Base-by-base conservation (phyloP, 2,113 vertebrate species). In the Lasiurus cinereus region DNA sequence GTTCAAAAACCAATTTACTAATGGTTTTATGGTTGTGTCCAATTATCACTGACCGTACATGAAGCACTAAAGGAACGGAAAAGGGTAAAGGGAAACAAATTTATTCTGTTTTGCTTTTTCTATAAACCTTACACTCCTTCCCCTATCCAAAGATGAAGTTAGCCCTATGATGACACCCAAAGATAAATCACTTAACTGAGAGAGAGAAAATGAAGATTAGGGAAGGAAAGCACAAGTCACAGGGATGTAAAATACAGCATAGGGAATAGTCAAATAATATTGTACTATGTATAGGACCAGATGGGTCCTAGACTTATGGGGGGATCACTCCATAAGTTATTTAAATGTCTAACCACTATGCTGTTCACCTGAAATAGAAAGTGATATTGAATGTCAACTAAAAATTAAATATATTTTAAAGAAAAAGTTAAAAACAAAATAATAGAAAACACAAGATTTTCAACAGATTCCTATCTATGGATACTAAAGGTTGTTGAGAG, bases 61-160 rank as follows among this genome's bases (percentile, higher is more conserved):
- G 10, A 70, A 56, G 73, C 73, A 85, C 52, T 29, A 69, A 94
- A 39, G 31, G 69, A 77, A 82, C 4, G 1, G 19, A 3, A 33
- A 64, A 67, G 18, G n/a, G 21, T 1, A n/a, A 66, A 67, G 73
- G 52, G 29, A 59, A 93, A 67, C 46, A 50, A 77, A 93, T 0
- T 3, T 83, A 76, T 16, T 48, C 56, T 69, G 88, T 43, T 87
- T 66, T 86, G 36, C 74, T 72, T 86, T 67, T 89, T 50, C 39
- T 94, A 91, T 31, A 70, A 87, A 70, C 67, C 62, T 83, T 56
- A 46, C 59, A 21, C 46, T 46, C 27, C 87, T 76, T 83, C 39
- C 86, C 43, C 29, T 43, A 80, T 39, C 29, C 78, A 21, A 59
- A 76, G 24, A 46, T 21, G 22, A 66, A 90, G 43, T 50, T 10